These are phyloP conservation scores for Pedicia rivosa DNA, from an alignment of 2,888 invertebrate genomes.

Conservation along the genomic window DNA sequence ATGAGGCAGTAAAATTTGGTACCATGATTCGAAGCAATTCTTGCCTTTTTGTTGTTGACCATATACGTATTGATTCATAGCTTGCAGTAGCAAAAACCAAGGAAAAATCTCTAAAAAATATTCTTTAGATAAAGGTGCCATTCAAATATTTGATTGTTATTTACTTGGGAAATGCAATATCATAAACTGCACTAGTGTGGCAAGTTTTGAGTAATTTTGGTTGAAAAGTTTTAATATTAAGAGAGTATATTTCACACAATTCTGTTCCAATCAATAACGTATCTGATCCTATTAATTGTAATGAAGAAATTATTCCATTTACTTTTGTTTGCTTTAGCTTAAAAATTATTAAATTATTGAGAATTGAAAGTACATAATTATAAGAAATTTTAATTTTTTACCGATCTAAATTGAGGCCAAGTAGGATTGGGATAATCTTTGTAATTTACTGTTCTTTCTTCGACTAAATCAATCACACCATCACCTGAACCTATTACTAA, in stretches of 20 bases:
- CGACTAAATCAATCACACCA: constrained; percentile 60
- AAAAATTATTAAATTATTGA: constrained; percentile 12
- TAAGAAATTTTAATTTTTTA: constrained; percentile 19
- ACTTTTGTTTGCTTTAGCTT: constrained; percentile 41
- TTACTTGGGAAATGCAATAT: constrained; percentile 70
- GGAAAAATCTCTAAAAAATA: constrained; percentile 47
- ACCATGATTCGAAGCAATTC: constrained; percentile 73
- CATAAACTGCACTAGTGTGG: constrained; percentile 64
- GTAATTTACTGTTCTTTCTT: constrained; percentile 35
- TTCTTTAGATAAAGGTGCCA: background rate
- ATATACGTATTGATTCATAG: constrained; percentile 70
- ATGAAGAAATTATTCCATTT: constrained; percentile 55
- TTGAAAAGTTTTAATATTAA: constrained; percentile 49
- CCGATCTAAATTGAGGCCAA: constrained; percentile 38
- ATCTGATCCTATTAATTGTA: constrained; percentile 41
- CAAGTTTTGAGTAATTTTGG: constrained; percentile 62
- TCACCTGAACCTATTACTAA: constrained; percentile 72
- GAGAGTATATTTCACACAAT: constrained; percentile 64
- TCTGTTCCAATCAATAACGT: constrained; percentile 60
- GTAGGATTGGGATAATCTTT: constrained; percentile 34
- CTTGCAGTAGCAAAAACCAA: constrained; percentile 80
- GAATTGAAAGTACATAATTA: too few species aligned
- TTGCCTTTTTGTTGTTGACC: constrained; percentile 57
- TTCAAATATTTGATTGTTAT: constrained; percentile 15
- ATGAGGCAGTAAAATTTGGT: constrained; percentile 74